A percentile compares a stretch with the other conserved stretches of the same genome.
Conservation (phyloP, 2,797 vertebrate species). For the Takifugu rubripes region DNA sequence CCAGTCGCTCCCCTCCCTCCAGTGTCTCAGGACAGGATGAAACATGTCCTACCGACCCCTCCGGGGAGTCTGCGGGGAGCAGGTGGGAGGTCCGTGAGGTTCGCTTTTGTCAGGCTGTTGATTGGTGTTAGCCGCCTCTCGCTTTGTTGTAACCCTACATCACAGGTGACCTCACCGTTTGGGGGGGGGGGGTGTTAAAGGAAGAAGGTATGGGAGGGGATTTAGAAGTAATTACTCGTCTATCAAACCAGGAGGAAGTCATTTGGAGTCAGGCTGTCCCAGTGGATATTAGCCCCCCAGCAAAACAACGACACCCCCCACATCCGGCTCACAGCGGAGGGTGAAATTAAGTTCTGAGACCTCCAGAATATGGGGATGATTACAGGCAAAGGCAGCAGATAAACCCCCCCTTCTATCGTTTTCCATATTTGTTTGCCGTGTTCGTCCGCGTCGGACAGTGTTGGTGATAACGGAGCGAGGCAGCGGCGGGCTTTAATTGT, state of each 20-base stretch:
- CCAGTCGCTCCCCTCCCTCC: slow-evolving; percentile 57
- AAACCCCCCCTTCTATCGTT: neutral
- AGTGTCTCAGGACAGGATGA: slow-evolving; percentile 62
- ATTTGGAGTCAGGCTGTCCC: slow-evolving; percentile 58
- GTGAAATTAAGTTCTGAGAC: slow-evolving; percentile 22
- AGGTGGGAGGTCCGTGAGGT: slow-evolving; percentile 28
- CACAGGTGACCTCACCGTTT: slow-evolving; percentile 9
- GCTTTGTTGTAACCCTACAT: slow-evolving; percentile 20
- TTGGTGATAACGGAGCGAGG: too few relatives aligned
- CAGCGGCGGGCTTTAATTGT: too few relatives aligned
- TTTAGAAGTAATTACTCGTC: slow-evolving; percentile 65
- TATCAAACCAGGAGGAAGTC: slow-evolving; percentile 63
- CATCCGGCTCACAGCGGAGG: slow-evolving; percentile 51
- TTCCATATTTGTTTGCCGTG: too few relatives aligned
- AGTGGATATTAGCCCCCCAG: slow-evolving; percentile 55
- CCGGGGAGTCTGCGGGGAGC: slow-evolving; percentile 38
- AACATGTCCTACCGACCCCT: slow-evolving; percentile 62
- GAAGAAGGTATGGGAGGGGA: slow-evolving; percentile 52
- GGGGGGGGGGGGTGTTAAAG: slow-evolving; percentile 7
- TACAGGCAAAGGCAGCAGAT: slow-evolving; percentile 25
- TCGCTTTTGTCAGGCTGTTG: slow-evolving; percentile 55
- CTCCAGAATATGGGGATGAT: slow-evolving; percentile 40
- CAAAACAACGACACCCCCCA: slow-evolving; percentile 54
- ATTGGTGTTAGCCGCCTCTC: slow-evolving; percentile 53
- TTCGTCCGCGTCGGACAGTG: too few relatives aligned